A percentile compares a stretch with the other conserved stretches of the same genome.
Conservation (phyloP, 2,888 invertebrate species). For the Cylindroiulus punctatus region DNA sequence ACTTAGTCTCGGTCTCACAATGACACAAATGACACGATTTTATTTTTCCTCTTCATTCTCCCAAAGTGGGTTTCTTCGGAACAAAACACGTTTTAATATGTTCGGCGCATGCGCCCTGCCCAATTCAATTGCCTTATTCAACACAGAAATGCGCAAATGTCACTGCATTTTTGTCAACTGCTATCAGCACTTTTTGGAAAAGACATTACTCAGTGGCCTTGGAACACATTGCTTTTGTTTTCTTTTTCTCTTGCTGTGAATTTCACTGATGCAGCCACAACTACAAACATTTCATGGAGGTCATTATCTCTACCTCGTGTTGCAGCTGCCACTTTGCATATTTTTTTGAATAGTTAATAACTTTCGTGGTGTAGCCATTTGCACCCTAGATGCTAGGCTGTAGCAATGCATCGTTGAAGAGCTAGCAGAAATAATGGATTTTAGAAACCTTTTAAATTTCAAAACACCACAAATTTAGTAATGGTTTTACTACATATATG, state of each 20-base stretch:
- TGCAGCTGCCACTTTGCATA: neutral
- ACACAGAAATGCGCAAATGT: neutral
- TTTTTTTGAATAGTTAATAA: neutral
- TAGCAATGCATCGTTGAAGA: no score
- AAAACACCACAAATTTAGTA: no score
- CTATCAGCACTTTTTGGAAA: neutral
- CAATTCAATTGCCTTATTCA: neutral
- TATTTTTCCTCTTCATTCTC: conserved; percentile 17
- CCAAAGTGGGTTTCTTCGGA: neutral
- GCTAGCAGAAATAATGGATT: no score
- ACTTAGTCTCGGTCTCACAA: conserved; percentile 23
- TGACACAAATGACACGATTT: conserved; percentile 10
- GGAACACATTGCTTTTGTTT: neutral
- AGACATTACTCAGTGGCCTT: neutral
- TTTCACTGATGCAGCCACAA: neutral
- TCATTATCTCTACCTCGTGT: neutral
- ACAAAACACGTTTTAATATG: neutral
- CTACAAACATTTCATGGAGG: neutral
- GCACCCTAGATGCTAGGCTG: no score
- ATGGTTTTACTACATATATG: no score
- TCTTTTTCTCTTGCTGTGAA: neutral
- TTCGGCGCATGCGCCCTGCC: neutral
- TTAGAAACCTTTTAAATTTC: no score
- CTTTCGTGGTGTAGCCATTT: no score
- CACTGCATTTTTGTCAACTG: conserved; percentile 6